phyloP scores from a whole-genome alignment of 2,113 vertebrate genomes.

The Prunella himalayana region DNA sequence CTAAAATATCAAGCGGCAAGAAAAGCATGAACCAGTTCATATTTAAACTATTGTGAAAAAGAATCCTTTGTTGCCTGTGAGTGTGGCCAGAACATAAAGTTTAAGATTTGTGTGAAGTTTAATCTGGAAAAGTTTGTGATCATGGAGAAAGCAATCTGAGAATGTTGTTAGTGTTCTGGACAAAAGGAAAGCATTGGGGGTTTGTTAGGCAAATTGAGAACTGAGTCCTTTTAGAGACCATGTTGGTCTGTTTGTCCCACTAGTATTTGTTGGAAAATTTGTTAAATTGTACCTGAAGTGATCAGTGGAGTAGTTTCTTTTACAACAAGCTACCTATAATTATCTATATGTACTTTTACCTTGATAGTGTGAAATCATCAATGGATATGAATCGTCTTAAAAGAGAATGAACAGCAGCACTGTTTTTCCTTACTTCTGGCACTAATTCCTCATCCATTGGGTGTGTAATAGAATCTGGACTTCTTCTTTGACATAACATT shows the following conservation, averaged over 20 bases:
- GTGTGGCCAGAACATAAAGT: not conserved
- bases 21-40: not conserved
- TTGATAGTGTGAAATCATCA: not conserved
- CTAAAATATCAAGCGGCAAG: not conserved
- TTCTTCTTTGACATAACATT: not conserved
- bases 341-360: not conserved
- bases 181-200: not conserved
- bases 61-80: not conserved
- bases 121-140: not conserved
- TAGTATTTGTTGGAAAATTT: not conserved
- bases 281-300: not conserved
- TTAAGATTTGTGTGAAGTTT: not conserved
- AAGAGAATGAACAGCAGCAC: not conserved
- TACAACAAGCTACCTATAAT: not conserved
- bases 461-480: not conserved
- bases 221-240: not conserved
- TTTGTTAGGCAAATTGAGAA: not conserved
- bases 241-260: not conserved
- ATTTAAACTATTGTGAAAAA: not conserved
- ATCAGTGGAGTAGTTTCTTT: not conserved
- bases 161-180: not conserved
- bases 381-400: not conserved
- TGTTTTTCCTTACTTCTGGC: not conserved
- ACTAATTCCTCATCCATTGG: not conserved
- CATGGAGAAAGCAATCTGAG: not conserved